Conservation (phyloP, 2,797 vertebrate species). For the Florisuga fusca region DNA sequence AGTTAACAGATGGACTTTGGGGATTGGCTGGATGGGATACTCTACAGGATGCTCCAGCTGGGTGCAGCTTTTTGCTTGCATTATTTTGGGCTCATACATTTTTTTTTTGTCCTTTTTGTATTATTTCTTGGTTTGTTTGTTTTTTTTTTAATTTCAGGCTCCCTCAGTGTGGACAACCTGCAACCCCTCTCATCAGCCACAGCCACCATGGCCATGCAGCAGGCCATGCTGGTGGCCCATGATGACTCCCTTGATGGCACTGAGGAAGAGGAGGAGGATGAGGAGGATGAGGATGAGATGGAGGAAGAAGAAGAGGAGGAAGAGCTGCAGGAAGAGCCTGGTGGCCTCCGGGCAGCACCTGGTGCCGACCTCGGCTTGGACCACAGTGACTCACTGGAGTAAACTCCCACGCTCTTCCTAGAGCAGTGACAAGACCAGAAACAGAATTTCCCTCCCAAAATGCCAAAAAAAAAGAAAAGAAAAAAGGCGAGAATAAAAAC, state of each 20-base stretch:
- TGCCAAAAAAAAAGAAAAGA: neutral
- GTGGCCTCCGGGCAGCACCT: slow-evolving; percentile 83
- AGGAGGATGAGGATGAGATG: slow-evolving; percentile 83
- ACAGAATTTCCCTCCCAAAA: neutral
- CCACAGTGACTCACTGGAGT: slow-evolving; percentile 93
- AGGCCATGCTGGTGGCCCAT: slow-evolving; percentile 92
- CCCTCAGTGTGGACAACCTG: slow-evolving; percentile 91
- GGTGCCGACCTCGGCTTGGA: slow-evolving; percentile 89
- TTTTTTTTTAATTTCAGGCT: slow-evolving; percentile 76
- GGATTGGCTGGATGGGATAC: neutral
- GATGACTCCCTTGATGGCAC: slow-evolving; percentile 96
- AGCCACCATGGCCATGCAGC: slow-evolving; percentile 96
- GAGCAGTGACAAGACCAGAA: slow-evolving; percentile 4
- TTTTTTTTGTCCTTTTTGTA: neutral
- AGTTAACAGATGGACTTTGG: neutral
- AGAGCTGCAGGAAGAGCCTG: slow-evolving; percentile 83
- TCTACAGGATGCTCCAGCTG: neutral
- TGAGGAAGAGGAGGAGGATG: slow-evolving; percentile 94
- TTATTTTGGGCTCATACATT: neutral
- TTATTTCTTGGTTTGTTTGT: neutral
- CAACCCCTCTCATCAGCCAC: slow-evolving; percentile 94
- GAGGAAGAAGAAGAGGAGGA: slow-evolving; percentile 81
- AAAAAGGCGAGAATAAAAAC: neutral
- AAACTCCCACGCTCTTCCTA: slow-evolving; percentile 47
- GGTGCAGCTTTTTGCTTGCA: neutral